Percentiles rank a stretch among this genome's conserved stretches.
Evolutionary conservation across 2,888 invertebrate species (phyloP).

Genomic region (Schizotus pectinicornis): DNA sequence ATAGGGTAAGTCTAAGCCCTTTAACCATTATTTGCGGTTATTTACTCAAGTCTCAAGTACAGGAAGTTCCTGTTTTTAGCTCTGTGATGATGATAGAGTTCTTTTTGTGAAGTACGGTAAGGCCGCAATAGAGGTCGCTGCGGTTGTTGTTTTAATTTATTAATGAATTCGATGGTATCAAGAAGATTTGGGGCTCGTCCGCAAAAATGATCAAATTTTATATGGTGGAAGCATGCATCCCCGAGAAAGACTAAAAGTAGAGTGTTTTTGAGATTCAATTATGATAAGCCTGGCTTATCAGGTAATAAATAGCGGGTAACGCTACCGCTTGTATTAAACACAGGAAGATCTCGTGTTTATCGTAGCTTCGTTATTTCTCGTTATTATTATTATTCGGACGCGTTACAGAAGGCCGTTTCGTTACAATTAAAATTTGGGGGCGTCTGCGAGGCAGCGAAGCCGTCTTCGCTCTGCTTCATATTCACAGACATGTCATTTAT

Average conservation of each 20-base stretch:
- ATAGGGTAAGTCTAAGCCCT: constrained; percentile 70
- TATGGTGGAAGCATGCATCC: constrained; percentile 13
- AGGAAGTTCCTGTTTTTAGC: background rate
- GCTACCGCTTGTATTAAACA: constrained; percentile 45
- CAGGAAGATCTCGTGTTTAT: constrained; percentile 45
- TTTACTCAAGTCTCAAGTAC: background rate
- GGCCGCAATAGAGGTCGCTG: constrained; percentile 1
- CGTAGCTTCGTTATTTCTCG: constrained; percentile 45
- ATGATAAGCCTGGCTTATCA: constrained; percentile 57
- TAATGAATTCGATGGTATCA: background rate
- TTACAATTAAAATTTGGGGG: constrained; percentile 5
- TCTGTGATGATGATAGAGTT: too few relatives aligned
- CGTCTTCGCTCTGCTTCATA: constrained; percentile 1
- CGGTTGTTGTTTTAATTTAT: constrained; percentile 11
- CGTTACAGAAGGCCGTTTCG: constrained; percentile 16
- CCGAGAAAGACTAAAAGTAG: constrained; percentile 16
- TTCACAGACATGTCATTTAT: constrained; percentile 39
- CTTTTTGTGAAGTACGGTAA: too few relatives aligned
- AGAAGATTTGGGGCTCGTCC: background rate
- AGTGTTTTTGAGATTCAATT: constrained; percentile 56
- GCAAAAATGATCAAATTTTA: constrained; percentile 7
- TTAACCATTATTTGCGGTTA: background rate
- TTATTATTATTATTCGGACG: constrained; percentile 31
- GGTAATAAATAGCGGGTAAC: constrained; percentile 54
- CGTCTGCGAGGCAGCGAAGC: background rate